Evolutionary conservation across 1,140 invertebrate genomes (phyloP), one percentile per base, ranked within the genome.

Genomic region (Paramacrobiotus metropolitanus): DNA sequence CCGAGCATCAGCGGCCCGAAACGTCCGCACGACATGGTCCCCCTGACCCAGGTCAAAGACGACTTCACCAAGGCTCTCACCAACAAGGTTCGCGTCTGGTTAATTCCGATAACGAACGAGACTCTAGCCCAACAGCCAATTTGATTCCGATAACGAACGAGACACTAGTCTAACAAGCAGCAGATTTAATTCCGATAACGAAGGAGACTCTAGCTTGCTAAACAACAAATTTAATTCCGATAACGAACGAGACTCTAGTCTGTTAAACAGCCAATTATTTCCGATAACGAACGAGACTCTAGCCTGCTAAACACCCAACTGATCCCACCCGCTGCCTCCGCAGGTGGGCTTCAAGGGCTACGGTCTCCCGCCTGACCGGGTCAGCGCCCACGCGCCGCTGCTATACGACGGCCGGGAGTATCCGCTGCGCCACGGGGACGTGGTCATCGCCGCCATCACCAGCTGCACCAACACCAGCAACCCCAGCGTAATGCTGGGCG

Each of bases 381-480:
- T 85, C 1, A 68, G 73, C 1, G 73, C 79, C 0, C 77, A 75
- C 9, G 83, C 81, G 0, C 81, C 81, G 64, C 87, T 97, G 70
- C 77, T 82, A 21, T 89, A 77, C 74, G 82, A 88, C 65, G 84
- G 82, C 1, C 77, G 82, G 64, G 82, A 87, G 66, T 93, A 92
- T 70, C 79, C 73, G n/a, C 75, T 97, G 24, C 78, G 71, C 1
- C 92, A 97, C 73, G 92, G 92, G 2, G 90, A 87, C 1, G 90
- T 97, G 9, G 85, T 98, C 21, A 95, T 97, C 66, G 89, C 91
- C 0, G 91, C 93, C 24, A 96, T 98, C 65, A 98, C 93, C 1
- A 89, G 85, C 45, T 97, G 93, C 74, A 98, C 93, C 20, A 98
- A 98, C 71, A 97, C 93, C 1, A 89, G 85, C 64, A 98, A 98